Base-by-base conservation (phyloP, 2,797 vertebrate genomes). In the Tympanoctomys barrerae region DNA sequence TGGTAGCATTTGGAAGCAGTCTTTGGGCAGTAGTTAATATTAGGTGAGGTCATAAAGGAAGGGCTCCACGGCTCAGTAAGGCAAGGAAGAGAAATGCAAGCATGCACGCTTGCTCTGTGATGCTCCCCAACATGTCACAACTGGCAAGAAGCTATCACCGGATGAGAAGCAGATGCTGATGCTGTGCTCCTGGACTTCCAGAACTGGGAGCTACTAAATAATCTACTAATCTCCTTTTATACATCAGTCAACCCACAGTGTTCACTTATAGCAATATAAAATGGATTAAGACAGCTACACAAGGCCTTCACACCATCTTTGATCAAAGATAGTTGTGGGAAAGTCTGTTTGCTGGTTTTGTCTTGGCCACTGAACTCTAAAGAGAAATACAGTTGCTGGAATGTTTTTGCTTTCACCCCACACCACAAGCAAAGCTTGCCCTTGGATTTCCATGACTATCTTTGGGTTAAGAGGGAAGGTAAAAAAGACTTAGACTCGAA, bases 391-490 rank as follows among this genome's bases (percentile, higher is more conserved):
- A 61, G 62, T 77, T 88, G 49, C 6, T 78, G 28, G 28, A 33
- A 54, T 31, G 24, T 61, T 75, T 62, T 79, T 89, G 16, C 24
- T 80, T 82, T 87, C 52, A 78, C 14, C 71, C 46, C 70, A 96
- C 22, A 88, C 77, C 54, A 80, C 49, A 12, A 91, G 64, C 71
- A 93, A 89, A 87, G 70, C 87, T 78, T 81, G 77, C 7, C 42
- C 54, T 46, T 87, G 87, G n/a, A 93, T 61, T 93, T 64, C 46
- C 28, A 46, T 70, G 46, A 84, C 66, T 91, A 28, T 61, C 54
- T 92, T 88, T 97, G 59, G 26, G 77, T 89, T 85, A 90, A 49
- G 24, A 87, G 36, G 70, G 22, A 89, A 79, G 36, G 49, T 82
- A 75, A 75, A 75, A 75, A 36, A 36, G 52, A 92, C 16, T 49